A percentile compares a stretch with the other conserved stretches of the same genome.
These are phyloP conservation scores for Emydoidea blandingii DNA, from an alignment of 2,797 vertebrate genomes.

Conservation along the genomic window DNA sequence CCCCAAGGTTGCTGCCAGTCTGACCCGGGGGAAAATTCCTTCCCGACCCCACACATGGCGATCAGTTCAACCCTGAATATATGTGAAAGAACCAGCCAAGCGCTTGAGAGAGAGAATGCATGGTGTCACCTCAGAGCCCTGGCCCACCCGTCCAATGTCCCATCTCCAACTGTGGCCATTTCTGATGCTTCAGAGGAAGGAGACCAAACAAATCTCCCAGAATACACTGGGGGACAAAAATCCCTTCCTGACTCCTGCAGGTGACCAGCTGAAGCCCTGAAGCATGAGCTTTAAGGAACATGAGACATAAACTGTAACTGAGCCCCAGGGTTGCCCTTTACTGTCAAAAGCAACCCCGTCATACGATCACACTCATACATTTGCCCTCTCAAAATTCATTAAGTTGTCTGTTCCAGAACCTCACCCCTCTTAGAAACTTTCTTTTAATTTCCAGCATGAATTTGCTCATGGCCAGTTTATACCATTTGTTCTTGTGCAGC, in stretches of 20 bases:
- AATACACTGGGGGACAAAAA: neutral
- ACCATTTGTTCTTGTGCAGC: neutral
- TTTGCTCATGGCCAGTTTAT: neutral
- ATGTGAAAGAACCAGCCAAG: neutral
- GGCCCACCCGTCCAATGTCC: neutral
- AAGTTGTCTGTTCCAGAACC: neutral
- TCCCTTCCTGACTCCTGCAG: too few species aligned
- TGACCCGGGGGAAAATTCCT: neutral
- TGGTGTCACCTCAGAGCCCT: neutral
- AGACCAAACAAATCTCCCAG: neutral
- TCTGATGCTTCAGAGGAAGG: neutral
- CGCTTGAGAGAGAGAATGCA: neutral
- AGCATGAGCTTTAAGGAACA: neutral
- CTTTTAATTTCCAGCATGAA: neutral
- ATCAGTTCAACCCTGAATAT: neutral
- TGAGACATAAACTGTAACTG: neutral
- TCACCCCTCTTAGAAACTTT: neutral
- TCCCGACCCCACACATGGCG: neutral
- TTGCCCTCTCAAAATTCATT: neutral
- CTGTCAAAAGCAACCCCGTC: neutral
- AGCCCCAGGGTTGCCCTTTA: neutral
- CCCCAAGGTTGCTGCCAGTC: neutral
- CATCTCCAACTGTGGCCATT: neutral
- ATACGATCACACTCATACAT: neutral
- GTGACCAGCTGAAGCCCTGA: neutral